Conservation (phyloP, 1,140 invertebrate species). For the Macrobrachium nipponense region DNA sequence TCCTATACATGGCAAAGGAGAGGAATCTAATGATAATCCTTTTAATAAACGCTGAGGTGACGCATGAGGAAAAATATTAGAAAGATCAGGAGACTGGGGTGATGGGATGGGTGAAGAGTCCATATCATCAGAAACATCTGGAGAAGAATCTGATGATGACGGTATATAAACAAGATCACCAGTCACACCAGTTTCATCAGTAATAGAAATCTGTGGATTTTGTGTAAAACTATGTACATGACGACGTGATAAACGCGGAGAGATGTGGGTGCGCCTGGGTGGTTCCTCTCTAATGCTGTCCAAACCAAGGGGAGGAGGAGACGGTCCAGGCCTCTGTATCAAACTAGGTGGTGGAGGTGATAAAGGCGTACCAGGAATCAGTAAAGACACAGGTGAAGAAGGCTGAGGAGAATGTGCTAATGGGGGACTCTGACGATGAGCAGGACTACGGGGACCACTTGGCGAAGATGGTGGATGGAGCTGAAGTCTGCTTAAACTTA, state of each 20-base stretch:
- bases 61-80: conserved; percentile 29
- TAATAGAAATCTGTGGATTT: conserved; percentile 88
- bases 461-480: conserved; percentile 61
- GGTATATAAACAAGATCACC: conserved; percentile 82
- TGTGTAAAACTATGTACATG: conserved; percentile 52
- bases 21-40: conserved; percentile 50
- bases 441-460: conserved; percentile 47
- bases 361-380: conserved; percentile 44
- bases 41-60: conserved; percentile 50
- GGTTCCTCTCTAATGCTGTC: conserved; percentile 68
- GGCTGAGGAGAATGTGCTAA: conserved; percentile 46
- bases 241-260: conserved; percentile 21
- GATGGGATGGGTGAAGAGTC: conserved; percentile 53
- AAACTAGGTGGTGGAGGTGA: conserved; percentile 53
- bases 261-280: conserved; percentile 45
- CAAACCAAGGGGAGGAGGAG: conserved; percentile 64
- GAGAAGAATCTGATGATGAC: conserved; percentile 68
- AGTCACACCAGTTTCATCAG: conserved; percentile 77
- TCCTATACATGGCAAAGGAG: conserved; percentile 71
- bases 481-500: conserved; percentile 51
- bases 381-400: conserved; percentile 37
- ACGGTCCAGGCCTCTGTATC: conserved; percentile 59
- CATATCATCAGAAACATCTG: conserved; percentile 56
- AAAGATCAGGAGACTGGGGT: conserved; percentile 39
- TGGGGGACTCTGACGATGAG: conserved; percentile 49